These are phyloP conservation scores for Caiman crocodilus DNA, from an alignment of 2,797 vertebrate species.

Conservation along the genomic window DNA sequence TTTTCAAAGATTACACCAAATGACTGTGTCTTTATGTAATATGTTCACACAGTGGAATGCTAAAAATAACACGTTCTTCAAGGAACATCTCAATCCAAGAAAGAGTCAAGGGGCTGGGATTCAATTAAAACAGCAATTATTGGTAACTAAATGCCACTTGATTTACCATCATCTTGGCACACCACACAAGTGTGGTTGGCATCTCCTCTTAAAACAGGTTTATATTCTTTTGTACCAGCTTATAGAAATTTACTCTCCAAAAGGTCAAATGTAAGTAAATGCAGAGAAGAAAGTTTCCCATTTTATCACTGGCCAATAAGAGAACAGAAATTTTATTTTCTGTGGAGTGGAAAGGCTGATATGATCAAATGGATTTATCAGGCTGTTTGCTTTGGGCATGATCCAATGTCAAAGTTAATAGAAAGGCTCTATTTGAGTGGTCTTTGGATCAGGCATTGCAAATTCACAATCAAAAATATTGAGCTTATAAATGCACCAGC, in stretches of 20 bases:
- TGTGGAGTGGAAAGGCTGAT: background rate
- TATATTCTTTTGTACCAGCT: background rate
- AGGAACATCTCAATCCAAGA: background rate
- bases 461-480: slow-evolving; percentile 5
- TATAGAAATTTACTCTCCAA: background rate
- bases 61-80: background rate
- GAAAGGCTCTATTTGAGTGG: background rate
- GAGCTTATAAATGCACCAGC: background rate
- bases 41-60: background rate
- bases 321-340: background rate
- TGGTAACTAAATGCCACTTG: background rate
- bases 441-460: background rate
- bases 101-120: accelerated
- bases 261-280: background rate
- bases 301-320: background rate
- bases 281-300: background rate
- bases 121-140: background rate
- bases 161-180: background rate
- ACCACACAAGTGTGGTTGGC: background rate
- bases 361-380: slow-evolving; percentile 26
- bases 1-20: background rate
- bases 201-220: background rate
- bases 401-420: background rate
- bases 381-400: background rate
- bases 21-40: background rate